Evolutionary conservation across 2,888 invertebrate genomes (phyloP), one percentile per base, ranked within the genome.

Genomic region (Crocallis elinguaria): DNA sequence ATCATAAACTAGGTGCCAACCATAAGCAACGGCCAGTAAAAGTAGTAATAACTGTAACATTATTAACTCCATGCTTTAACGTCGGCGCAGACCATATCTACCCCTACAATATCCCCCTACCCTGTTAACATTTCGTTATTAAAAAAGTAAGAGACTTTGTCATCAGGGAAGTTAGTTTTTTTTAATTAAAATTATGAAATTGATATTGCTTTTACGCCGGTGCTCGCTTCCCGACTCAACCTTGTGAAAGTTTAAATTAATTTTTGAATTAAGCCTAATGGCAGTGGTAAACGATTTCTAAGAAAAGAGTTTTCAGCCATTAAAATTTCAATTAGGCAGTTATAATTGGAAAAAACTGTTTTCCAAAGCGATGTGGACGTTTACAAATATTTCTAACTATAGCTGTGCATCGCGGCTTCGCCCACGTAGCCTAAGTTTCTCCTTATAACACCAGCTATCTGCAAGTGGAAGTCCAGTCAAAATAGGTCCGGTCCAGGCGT

Each of bases 131-230:
- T 88, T 88, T 84, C 86, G 85, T 90, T 92, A 91, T 92, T 92
- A 92, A 92, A 92, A 92, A 92, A 91, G 88, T 91, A 87, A 80
- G 84, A 75, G 85, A 85, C 88, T 88, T 88, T 89, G 88, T 89
- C 91, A 90, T 88, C 88, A 86, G 83, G 78, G 82, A 85, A 88
- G 84, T 88, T 85, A 88, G 88, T 89, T 91, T 90, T 92, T 85
- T 92, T 92, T 86, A 92, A 92, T 92, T 91, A 92, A 92, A 92
- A 92, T 91, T 89, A 91, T 91, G 88, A 91, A 90, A 90, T 92
- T 91, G 91, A 92, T 92, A 92, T 90, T 88, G 88, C 89, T 84
- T 89, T 90, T 84, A 84, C 84, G 85, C 75, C 75, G 77, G 77
- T 76, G 81, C 71, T 79, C 84, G 86, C 80, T 82, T 80, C 83